Evolutionary conservation across 1,140 invertebrate genomes (phyloP), one percentile per base, ranked within the genome.

Genomic region (Lordiphosa clarofinis): DNA sequence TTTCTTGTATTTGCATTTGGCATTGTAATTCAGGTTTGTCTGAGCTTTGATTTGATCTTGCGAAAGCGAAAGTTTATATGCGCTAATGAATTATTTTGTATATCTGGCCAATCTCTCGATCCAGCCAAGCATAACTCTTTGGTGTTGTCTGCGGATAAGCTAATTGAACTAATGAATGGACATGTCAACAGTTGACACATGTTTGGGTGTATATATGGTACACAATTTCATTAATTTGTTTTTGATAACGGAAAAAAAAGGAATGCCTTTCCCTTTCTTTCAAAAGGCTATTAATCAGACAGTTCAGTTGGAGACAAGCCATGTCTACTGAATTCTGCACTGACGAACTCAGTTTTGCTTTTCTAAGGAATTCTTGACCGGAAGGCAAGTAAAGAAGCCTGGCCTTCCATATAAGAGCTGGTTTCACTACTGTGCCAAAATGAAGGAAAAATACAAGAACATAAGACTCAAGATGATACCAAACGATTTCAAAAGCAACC

Each of bases 141-240:
- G 12, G 47, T 36, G 6, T 8, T 31, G 28, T 31, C 28, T 31
- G 38, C 54, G 58, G 55, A 54, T 63, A 49, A 65, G 70, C 56
- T 79, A 79, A 79, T 81, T 81, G 75, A 81, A 71, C 71, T 67
- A 79, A 79, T 79, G 71, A 82, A 75, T 82, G 54, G 66, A 82
- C 37, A 21, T 31, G 39, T 42, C 58, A 56, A 36, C 53, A 47
- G 75, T 74, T 79, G 74, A 79, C 71, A 74, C 56, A 68, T 61
- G 43, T 46, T 31, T 40, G 13, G 10, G 6, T 39, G 37, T 39
- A 56, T 56, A 61, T 50, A 65, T 65, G 48, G 50, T 37, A 46
- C 9, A 40, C 9, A 40, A 40, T 15, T 11, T 72, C 28, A 66
- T 66, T 70, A 62, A 73, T 66, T 76, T 52, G 44, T 49, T 44